Conservation (phyloP, 2,888 invertebrate species). For the Agrenia bidenticulata region DNA sequence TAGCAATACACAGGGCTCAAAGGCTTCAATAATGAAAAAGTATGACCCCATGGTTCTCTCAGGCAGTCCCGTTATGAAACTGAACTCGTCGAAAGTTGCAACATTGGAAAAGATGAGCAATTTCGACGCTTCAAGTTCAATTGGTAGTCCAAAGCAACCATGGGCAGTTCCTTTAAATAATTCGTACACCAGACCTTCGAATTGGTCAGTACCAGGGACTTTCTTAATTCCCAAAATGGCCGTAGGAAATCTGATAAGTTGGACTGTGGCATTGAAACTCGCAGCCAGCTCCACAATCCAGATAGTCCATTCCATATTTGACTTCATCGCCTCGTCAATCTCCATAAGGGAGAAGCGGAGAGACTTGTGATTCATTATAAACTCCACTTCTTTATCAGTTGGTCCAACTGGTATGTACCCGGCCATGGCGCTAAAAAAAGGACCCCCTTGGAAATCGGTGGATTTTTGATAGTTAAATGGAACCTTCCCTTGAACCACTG, state of each 20-base stretch:
- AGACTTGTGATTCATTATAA: background rate
- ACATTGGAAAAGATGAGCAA: background rate
- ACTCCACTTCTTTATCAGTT: background rate
- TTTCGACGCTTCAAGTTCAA: background rate
- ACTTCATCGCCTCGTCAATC: too few relatives aligned
- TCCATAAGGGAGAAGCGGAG: background rate
- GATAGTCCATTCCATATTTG: background rate
- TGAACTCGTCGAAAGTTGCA: background rate
- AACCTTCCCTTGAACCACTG: too few relatives aligned
- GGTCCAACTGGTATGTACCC: background rate
- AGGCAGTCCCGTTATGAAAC: background rate
- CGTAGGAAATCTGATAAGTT: background rate
- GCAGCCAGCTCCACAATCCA: background rate
- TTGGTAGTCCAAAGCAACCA: background rate
- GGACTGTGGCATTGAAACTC: background rate
- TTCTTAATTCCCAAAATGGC: background rate
- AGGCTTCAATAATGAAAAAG: background rate
- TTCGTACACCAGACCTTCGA: slow-evolving; percentile 4
- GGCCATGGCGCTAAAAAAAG: slow-evolving; percentile 7
- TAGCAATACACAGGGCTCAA: background rate
- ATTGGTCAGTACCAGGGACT: background rate
- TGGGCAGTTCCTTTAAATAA: background rate
- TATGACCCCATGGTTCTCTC: background rate
- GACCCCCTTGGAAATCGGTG: slow-evolving; percentile 12
- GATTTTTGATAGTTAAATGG: background rate